Evolutionary conservation across 2,888 invertebrate species (phyloP), one percentile per base, ranked within the genome.

Genomic region (Sabatieria punctata): DNA sequence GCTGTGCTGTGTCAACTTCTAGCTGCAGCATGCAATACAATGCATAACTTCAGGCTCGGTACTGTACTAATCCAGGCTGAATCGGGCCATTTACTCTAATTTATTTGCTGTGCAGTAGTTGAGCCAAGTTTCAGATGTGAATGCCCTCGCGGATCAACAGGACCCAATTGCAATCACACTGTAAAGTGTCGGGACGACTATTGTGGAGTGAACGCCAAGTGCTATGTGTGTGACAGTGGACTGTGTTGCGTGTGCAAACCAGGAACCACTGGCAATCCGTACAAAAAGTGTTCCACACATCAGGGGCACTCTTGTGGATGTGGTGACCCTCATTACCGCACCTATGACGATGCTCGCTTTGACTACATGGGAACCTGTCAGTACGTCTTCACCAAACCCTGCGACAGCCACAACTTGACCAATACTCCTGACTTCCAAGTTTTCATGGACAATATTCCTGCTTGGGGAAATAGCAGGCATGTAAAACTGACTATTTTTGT

Each of bases 141-240:
- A 57, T 75, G 69, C 53, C 58, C 59, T 54, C 65, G 68, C 33
- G 75, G 76, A 37, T 74, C 74, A 61, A 85, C 85, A 64, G 86
- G 86, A 2, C 67, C 72, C 49, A 75, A 75, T 54, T 86, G 86
- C 65, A 74, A 76, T 53, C 53, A 51, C 21, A 45, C 48, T 13
- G 50, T 55, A 23, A 38, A 45, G 19, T 57, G 57, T 44, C 51
- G 45, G 2, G 30, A 36, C 15, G 49, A 49, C 23, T 41, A 51
- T 11, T 57, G 57, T 41, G 57, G 58, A n/a, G 41, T 48, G 30
- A 57, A 57, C 43, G 54, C 58, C 35, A 23, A 46, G 1, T 58
- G 58, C 40, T 56, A 46, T 41, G 55, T 58, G 24, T 48, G 47
- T 3, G 55, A 58, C 43, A 55, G 56, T 43, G 54, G 56, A 40